Evolutionary conservation across 2,113 vertebrate species (phyloP).

Genomic region (Tupaia chinensis): DNA sequence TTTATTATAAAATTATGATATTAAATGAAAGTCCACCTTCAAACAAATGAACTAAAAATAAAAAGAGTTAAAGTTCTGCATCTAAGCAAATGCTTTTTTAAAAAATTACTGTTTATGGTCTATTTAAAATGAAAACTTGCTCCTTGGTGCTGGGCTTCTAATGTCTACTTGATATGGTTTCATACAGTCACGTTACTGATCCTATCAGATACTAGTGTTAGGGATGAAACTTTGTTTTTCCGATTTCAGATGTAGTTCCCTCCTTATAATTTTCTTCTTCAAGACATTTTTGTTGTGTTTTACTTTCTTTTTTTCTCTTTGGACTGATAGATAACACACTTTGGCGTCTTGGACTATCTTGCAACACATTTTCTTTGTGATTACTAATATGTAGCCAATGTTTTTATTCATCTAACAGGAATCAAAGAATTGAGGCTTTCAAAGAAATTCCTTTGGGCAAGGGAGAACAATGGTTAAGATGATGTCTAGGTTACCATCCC

Average conservation of each 20-base stretch:
- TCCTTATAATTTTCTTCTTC: conserved; percentile 2
- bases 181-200: not conserved
- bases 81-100: not conserved
- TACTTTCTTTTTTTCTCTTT: not conserved
- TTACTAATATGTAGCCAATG: not conserved
- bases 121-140: conserved; percentile 33
- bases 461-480: not conserved
- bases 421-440: not conserved
- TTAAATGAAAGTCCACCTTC: not conserved
- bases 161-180: not conserved
- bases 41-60: not conserved
- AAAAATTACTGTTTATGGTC: not conserved
- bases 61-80: conserved; percentile 22
- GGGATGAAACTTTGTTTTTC: not conserved
- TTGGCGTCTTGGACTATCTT: not conserved
- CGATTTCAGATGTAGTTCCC: not conserved
- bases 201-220: not conserved
- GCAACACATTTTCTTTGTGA: not conserved
- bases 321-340: not conserved
- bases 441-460: not conserved
- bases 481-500: not conserved
- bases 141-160: not conserved
- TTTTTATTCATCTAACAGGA: conserved; percentile 19
- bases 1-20: not conserved
- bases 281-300: not conserved